Percentiles rank a stretch among this genome's conserved stretches.
These are phyloP conservation scores for Nothobranchius kuhntae DNA, from an alignment of 2,113 vertebrate species.

Conservation along the genomic window DNA sequence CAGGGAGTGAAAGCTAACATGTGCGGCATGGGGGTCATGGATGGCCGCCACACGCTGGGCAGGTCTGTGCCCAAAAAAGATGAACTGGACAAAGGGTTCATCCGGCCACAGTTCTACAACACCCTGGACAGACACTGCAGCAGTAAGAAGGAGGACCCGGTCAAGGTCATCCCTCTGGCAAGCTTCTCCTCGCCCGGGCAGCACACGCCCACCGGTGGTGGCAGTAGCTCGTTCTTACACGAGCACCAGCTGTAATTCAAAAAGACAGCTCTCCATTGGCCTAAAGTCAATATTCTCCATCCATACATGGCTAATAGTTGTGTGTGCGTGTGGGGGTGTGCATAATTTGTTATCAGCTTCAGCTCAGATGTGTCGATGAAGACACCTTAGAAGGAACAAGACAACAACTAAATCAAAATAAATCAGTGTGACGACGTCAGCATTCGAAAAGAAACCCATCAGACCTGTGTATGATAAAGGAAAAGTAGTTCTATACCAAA, in stretches of 20 bases:
- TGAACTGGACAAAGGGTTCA: conserved; percentile 83
- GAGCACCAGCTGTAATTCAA: conserved; percentile 88
- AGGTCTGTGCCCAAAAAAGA: conserved; percentile 89
- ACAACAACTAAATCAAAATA: background rate
- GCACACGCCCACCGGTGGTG: conserved; percentile 68
- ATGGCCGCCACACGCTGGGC: conserved; percentile 85
- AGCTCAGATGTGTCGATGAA: conserved; percentile 49
- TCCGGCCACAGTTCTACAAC: conserved; percentile 88
- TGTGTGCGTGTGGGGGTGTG: conserved; percentile 43
- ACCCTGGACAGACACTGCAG: conserved; percentile 88
- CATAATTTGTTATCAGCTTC: conserved; percentile 34
- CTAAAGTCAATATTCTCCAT: conserved; percentile 37
- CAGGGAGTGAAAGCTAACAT: conserved; percentile 75
- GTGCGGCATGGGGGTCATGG: conserved; percentile 76
- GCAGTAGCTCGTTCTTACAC: conserved; percentile 78
- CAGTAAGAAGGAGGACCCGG: conserved; percentile 82
- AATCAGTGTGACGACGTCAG: conserved; percentile 16
- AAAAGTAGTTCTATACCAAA: conserved; percentile 78
- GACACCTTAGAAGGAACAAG: conserved; percentile 30
- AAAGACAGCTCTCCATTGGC: conserved; percentile 43
- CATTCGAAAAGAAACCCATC: conserved; percentile 43
- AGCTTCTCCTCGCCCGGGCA: conserved; percentile 83
- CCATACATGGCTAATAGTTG: conserved; percentile 35
- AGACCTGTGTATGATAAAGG: conserved; percentile 63
- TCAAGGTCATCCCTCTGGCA: conserved; percentile 92